Evolutionary conservation across 2,797 vertebrate genomes (phyloP).

Genomic region (Phrynocephalus guinanensis): DNA sequence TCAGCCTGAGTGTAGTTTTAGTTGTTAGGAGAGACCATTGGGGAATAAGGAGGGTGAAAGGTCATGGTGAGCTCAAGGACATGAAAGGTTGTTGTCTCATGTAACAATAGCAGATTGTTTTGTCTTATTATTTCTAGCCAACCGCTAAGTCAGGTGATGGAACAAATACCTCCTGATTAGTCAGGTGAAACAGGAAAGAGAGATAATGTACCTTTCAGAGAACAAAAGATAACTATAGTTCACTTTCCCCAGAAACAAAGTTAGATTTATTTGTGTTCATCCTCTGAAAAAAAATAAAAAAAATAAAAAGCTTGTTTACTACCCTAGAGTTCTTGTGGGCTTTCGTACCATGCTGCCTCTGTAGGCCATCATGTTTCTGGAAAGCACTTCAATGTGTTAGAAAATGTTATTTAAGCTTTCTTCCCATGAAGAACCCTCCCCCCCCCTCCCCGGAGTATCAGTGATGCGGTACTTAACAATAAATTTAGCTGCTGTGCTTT

Average conservation of each 20-base stretch:
- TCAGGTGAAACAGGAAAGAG: conserved; percentile 79
- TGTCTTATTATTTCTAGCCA: conserved; percentile 79
- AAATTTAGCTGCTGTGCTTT: conserved; percentile 80
- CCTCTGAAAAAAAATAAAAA: conserved; percentile 40
- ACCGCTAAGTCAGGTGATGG: conserved; percentile 77
- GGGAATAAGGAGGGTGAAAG: conserved; percentile 88
- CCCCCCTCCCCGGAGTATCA: conserved; percentile 67
- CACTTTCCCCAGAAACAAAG: conserved; percentile 72
- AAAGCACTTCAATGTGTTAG: conserved; percentile 79
- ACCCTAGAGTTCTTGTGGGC: conserved; percentile 66
- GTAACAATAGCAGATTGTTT: conserved; percentile 88
- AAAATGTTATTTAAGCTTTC: conserved; percentile 82
- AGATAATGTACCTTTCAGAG: conserved; percentile 70
- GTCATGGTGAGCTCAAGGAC: conserved; percentile 90
- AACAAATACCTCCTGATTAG: conserved; percentile 82
- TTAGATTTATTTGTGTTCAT: conserved; percentile 75
- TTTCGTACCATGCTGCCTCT: conserved; percentile 73
- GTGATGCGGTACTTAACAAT: conserved; percentile 78
- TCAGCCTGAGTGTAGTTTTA: conserved; percentile 88
- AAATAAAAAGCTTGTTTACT: conserved; percentile 69
- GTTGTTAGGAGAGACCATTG: conserved; percentile 87
- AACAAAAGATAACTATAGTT: conserved; percentile 70
- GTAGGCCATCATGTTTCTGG: conserved; percentile 78
- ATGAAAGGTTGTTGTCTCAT: conserved; percentile 84
- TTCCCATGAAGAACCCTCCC: conserved; percentile 70